A percentile compares a stretch with the other conserved stretches of the same genome.
Evolutionary conservation across 2,888 invertebrate species (phyloP).

Genomic region (Cosmia trapezina): DNA sequence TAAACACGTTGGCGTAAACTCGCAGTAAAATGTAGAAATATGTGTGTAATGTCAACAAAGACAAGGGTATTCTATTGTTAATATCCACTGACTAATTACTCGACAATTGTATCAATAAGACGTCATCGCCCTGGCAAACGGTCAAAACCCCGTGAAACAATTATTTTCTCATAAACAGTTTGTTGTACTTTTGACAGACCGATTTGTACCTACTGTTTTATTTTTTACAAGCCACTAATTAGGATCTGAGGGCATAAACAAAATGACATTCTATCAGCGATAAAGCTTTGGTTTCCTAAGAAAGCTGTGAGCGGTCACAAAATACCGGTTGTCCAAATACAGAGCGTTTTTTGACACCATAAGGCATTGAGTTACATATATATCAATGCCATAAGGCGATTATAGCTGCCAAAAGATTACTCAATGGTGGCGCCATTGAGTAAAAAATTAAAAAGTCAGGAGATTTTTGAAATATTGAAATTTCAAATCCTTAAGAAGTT

Average conservation of each 20-base stretch:
- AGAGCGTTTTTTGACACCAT: not conserved
- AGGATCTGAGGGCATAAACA: not conserved
- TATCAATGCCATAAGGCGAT: no score
- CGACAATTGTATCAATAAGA: slow-evolving; percentile 63
- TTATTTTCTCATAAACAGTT: slow-evolving; percentile 30
- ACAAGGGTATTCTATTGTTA: slow-evolving; percentile 43
- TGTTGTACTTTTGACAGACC: slow-evolving; percentile 26
- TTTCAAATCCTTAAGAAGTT: no score
- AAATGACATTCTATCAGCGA: not conserved
- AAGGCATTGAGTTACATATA: no score
- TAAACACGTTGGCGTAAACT: slow-evolving; percentile 3
- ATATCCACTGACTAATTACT: slow-evolving; percentile 52
- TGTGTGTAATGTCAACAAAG: slow-evolving; percentile 35
- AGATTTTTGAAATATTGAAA: no score
- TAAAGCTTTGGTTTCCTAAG: not conserved
- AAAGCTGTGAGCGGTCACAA: not conserved
- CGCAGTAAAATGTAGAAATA: slow-evolving; percentile 13
- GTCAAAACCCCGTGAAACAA: slow-evolving; percentile 44
- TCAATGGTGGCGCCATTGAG: no score
- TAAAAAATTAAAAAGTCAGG: no score
- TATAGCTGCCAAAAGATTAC: no score
- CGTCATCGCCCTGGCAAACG: slow-evolving; percentile 54
- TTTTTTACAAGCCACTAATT: not conserved
- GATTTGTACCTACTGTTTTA: slow-evolving; percentile 3
- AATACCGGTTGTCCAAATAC: not conserved